phyloP scores from a whole-genome alignment of 1,140 invertebrate species.

The Sarcophaga bullata region DNA sequence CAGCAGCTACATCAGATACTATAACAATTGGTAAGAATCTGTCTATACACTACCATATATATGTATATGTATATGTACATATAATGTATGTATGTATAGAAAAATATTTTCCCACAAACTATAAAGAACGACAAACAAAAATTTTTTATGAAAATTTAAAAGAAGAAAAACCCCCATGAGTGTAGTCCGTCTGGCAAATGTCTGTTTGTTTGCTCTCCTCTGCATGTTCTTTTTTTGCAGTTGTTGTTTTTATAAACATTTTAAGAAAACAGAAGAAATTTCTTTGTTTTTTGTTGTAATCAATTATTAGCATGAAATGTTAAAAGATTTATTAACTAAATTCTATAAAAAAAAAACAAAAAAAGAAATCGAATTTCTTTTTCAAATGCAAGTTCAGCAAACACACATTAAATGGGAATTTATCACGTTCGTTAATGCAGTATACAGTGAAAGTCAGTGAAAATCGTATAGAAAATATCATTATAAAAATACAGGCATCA shows the following conservation, averaged over 20 bases:
- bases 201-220: background rate
- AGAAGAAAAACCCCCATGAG: background rate
- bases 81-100: background rate
- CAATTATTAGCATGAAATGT: background rate
- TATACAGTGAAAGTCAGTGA: no score
- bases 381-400: no score
- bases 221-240: no score
- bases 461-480: no score
- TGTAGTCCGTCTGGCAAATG: constrained; percentile 1
- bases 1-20: constrained; percentile 7
- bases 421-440: background rate
- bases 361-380: no score
- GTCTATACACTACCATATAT: background rate
- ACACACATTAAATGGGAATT: background rate
- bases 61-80: background rate
- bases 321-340: constrained; percentile 17
- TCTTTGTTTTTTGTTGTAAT: constrained; percentile 12
- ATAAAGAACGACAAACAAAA: no score
- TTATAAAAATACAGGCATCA: background rate
- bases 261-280: background rate
- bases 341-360: no score
- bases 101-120: no score
- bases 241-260: background rate
- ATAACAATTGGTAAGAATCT: constrained; percentile 21
- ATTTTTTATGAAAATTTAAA: no score